Conservation (phyloP, 2,113 vertebrate species). For the Paralichthys olivaceus region DNA sequence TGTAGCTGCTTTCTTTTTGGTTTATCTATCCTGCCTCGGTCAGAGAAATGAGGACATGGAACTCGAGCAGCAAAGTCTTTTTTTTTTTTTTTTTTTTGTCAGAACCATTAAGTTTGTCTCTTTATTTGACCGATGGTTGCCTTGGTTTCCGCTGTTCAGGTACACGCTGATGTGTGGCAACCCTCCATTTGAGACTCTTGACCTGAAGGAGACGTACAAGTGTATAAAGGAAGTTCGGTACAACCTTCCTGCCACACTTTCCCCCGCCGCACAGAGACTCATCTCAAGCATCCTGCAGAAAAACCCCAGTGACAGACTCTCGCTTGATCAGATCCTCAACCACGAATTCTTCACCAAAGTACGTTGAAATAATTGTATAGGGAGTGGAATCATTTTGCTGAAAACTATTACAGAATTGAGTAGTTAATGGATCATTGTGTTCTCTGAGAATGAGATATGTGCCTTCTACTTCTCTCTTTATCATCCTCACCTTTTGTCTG, state of each 20-base stretch:
- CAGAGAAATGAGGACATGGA: background rate
- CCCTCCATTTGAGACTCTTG: slow-evolving; percentile 96
- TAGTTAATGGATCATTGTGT: background rate
- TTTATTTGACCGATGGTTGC: background rate
- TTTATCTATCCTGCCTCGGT: background rate
- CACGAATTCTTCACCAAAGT: slow-evolving; percentile 98
- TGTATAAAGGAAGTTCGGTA: slow-evolving; percentile 97
- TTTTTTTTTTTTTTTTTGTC: background rate
- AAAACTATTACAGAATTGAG: background rate
- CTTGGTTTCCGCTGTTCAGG: slow-evolving; percentile 75
- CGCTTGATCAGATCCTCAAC: slow-evolving; percentile 93
- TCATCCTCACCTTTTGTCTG: slow-evolving; percentile 1
- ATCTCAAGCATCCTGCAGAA: slow-evolving; percentile 90
- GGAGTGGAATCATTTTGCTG: background rate
- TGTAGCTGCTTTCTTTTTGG: background rate
- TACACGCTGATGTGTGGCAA: slow-evolving; percentile 95
- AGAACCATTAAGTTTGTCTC: background rate
- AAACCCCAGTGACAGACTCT: slow-evolving; percentile 89
- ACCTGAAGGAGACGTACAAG: slow-evolving; percentile 97
- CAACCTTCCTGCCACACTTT: slow-evolving; percentile 88
- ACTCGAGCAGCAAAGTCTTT: background rate
- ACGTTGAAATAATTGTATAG: background rate
- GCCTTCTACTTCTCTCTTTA: background rate
- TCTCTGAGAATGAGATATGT: background rate
- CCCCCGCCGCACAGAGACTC: slow-evolving; percentile 89